phyloP scores from a whole-genome alignment of 35 echinoderm and acorn worm genomes.

The Amphiura filiformis region DNA sequence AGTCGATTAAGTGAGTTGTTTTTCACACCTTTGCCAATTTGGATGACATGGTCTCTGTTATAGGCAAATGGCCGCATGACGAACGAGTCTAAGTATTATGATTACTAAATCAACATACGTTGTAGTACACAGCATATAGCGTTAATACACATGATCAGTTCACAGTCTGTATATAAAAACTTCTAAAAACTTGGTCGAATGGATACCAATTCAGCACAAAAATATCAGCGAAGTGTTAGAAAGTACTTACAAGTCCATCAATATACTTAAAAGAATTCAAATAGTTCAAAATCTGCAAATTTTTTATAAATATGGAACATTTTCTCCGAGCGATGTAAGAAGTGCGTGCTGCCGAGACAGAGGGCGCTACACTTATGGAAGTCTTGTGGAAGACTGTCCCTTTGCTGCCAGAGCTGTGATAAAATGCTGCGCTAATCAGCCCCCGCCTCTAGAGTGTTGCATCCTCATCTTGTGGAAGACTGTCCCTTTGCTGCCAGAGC shows the following conservation, averaged over 20 bases:
- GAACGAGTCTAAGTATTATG: background rate
- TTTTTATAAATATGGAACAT: background rate
- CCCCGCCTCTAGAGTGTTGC: too few species aligned
- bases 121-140: background rate
- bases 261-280: background rate
- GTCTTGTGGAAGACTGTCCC: too few species aligned
- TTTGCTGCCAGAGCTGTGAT: too few species aligned
- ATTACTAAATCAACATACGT: background rate
- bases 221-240: background rate
- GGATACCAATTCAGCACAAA: background rate
- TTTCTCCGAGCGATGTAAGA: background rate
- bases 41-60: background rate
- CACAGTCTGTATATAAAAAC: background rate
- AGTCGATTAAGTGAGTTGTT: slow-evolving; percentile 3
- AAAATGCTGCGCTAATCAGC: too few species aligned
- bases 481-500: too few species aligned
- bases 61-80: background rate
- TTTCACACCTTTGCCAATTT: background rate
- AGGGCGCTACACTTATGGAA: background rate
- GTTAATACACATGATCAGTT: background rate
- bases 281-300: background rate
- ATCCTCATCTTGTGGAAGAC: too few species aligned
- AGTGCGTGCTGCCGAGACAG: background rate
- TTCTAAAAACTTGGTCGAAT: background rate
- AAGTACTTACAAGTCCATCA: background rate